These are phyloP conservation scores for Nomada hirtipes DNA, from an alignment of 2,888 invertebrate species.

Conservation along the genomic window DNA sequence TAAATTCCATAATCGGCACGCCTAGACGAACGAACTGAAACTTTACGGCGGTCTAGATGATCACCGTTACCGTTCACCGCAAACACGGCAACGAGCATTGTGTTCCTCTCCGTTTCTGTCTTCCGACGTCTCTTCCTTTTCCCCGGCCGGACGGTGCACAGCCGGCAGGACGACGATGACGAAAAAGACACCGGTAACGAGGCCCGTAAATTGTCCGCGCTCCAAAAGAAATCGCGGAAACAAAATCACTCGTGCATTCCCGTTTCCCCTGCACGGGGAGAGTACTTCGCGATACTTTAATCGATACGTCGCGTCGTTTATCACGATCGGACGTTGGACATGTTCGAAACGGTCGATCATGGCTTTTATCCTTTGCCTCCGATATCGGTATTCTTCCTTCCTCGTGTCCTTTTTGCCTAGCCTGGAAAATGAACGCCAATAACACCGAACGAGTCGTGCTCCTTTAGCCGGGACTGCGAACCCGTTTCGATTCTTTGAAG, in stretches of 20 bases:
- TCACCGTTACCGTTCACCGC: constrained; percentile 73
- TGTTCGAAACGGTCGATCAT: constrained; percentile 37
- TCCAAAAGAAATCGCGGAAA: constrained; percentile 61
- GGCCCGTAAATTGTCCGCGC: constrained; percentile 60
- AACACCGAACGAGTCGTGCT: constrained; percentile 15
- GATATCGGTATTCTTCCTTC: not conserved
- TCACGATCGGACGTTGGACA: constrained; percentile 45
- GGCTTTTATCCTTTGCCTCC: not conserved
- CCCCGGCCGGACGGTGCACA: not conserved
- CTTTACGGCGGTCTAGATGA: constrained; percentile 61
- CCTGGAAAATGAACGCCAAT: constrained; percentile 31
- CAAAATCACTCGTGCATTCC: constrained; percentile 41
- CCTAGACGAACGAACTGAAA: constrained; percentile 40
- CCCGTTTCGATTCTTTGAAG: constrained; percentile 37
- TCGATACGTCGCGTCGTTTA: constrained; percentile 62
- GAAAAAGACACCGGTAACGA: constrained; percentile 58
- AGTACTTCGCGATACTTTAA: constrained; percentile 34
- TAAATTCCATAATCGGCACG: constrained; percentile 52
- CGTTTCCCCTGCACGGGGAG: constrained; percentile 23
- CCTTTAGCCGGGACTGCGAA: not conserved
- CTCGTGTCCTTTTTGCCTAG: not conserved
- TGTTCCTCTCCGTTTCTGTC: constrained; percentile 31
- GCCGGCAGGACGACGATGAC: not conserved
- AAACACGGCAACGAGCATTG: constrained; percentile 65
- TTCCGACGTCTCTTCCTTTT: constrained; percentile 1